A percentile compares a stretch with the other conserved stretches of the same genome.
phyloP scores from a whole-genome alignment of 2,113 vertebrate genomes.

The Balaeniceps rex region DNA sequence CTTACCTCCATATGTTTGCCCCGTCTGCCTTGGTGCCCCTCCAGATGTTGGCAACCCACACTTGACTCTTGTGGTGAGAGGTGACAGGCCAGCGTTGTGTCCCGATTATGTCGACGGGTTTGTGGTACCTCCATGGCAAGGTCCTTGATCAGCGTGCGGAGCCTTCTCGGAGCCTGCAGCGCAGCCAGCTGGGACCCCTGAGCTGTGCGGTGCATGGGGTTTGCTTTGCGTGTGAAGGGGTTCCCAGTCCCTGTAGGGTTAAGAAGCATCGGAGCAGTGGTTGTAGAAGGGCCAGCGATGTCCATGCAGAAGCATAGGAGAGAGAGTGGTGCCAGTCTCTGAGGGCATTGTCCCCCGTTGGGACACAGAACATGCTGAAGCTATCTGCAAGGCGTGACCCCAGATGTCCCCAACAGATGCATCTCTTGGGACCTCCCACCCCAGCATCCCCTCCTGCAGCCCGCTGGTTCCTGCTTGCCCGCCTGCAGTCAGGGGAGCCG shows the following conservation, averaged over 20 bases:
- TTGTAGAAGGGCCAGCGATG: background rate
- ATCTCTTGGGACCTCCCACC: background rate
- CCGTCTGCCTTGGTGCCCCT: background rate
- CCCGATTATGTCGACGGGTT: accelerated
- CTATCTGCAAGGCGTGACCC: background rate
- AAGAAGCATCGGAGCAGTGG: background rate
- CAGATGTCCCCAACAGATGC: background rate
- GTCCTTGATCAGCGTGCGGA: background rate
- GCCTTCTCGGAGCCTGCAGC: background rate
- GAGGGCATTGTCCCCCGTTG: accelerated
- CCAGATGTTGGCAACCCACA: background rate
- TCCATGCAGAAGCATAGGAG: background rate
- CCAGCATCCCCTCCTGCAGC: background rate
- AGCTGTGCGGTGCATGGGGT: background rate
- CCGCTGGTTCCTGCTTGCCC: background rate
- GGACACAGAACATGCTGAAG: background rate
- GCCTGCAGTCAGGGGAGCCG: background rate
- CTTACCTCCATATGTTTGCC: background rate
- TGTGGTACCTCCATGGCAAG: accelerated
- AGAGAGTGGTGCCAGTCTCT: background rate
- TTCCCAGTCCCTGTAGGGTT: background rate
- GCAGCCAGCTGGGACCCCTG: background rate
- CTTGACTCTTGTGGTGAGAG: background rate
- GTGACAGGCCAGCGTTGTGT: background rate
- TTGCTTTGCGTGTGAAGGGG: background rate